Conservation (phyloP, 2,888 invertebrate genomes). For the Calephelis perditalis region DNA sequence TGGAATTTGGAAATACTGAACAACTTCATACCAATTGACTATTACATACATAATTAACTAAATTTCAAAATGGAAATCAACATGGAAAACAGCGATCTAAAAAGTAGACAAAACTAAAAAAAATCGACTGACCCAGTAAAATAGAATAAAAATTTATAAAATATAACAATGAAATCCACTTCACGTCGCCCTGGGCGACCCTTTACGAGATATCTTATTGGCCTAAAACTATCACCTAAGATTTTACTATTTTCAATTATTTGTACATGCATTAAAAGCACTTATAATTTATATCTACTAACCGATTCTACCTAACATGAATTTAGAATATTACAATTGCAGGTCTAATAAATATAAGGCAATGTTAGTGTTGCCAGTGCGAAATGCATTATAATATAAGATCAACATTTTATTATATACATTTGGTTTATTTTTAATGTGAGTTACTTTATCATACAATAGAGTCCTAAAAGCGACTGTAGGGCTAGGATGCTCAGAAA, state of each 20-base stretch:
- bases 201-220: conserved; percentile 37
- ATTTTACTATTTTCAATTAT: conserved; percentile 64
- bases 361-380: conserved; percentile 23
- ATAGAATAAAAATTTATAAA: conserved; percentile 66
- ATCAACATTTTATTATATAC: conserved; percentile 13
- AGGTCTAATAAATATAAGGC: conserved; percentile 18
- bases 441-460: conserved; percentile 6
- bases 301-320: conserved; percentile 54
- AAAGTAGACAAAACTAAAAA: conserved; percentile 56
- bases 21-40: conserved; percentile 26
- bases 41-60: conserved; percentile 27
- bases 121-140: conserved; percentile 59
- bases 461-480: neutral
- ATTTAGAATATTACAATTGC: conserved; percentile 52
- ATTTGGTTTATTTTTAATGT: neutral
- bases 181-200: conserved; percentile 45
- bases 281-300: conserved; percentile 57
- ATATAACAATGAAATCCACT: conserved; percentile 64
- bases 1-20: conserved; percentile 27
- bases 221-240: conserved; percentile 52
- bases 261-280: conserved; percentile 71
- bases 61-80: conserved; percentile 42
- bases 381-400: conserved; percentile 13
- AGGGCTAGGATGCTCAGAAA: too few relatives aligned
- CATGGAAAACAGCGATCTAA: conserved; percentile 44